Evolutionary conservation across 2,797 vertebrate genomes (phyloP).

Genomic region (Ctenochaetus hawaiiensis): DNA sequence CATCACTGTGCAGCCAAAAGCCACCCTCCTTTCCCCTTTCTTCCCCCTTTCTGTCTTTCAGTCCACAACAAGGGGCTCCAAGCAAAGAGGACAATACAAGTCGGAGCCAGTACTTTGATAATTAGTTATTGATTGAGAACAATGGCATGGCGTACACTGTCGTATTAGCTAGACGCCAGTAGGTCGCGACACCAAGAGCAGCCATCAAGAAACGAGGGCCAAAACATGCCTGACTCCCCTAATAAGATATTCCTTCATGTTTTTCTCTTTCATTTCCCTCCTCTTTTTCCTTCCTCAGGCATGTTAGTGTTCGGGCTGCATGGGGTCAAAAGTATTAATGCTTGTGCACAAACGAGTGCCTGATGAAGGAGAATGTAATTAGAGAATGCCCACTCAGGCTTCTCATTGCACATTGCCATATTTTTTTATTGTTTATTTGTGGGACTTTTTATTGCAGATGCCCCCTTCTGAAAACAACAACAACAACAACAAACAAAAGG

Average conservation of each 20-base stretch:
- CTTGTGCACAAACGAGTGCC: slow-evolving; percentile 81
- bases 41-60: slow-evolving; percentile 80
- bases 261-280: slow-evolving; percentile 83
- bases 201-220: slow-evolving; percentile 89
- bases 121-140: slow-evolving; percentile 99
- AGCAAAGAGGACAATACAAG: slow-evolving; percentile 89
- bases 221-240: slow-evolving; percentile 88
- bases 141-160: slow-evolving; percentile 88
- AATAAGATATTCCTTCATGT: slow-evolving; percentile 87
- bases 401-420: slow-evolving; percentile 56
- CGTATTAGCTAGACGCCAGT: slow-evolving; percentile 92
- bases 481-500: not conserved
- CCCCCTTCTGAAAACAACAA: not conserved
- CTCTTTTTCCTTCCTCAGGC: slow-evolving; percentile 78
- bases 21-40: slow-evolving; percentile 86
- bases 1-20: slow-evolving; percentile 92
- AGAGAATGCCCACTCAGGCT: slow-evolving; percentile 80
- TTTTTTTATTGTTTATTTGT: slow-evolving; percentile 49
- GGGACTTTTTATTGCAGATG: slow-evolving; percentile 22
- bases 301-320: slow-evolving; percentile 80
- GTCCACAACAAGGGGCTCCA: slow-evolving; percentile 89
- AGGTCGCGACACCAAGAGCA: slow-evolving; percentile 90
- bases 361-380: slow-evolving; percentile 86
- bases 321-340: slow-evolving; percentile 87
- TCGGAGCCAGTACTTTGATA: slow-evolving; percentile 92